Base-by-base conservation (phyloP, 2,797 vertebrate species). In the Premnoplex brunnescens region DNA sequence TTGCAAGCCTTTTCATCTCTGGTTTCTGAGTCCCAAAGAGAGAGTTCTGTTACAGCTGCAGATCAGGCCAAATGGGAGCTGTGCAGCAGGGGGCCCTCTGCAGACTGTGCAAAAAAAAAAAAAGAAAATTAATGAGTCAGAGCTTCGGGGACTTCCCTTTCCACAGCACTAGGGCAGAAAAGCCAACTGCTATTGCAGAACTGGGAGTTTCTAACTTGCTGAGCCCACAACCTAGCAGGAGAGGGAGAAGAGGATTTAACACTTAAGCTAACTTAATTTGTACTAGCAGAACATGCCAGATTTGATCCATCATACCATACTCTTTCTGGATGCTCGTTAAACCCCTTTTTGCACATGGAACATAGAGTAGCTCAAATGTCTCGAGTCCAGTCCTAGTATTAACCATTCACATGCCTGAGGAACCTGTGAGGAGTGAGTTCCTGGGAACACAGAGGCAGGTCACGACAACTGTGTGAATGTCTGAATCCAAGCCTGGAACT, bases 391-490 rank as follows among this genome's bases (percentile, higher is more conserved):
- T 36, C 27, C 63, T 28, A 12, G 20, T 14, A 62, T 18, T 34
- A 82, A 51, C 19, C 0, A 0, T 22, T 21, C 1, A 3, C 2
- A 3, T 55, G 43, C 48, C 36, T 39, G n/a, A 12, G 51, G 59
- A 39, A 21, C 52, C 14, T 3, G 30, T 22, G 34, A 60, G n/a
- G 10, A 71, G 8, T 2, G 20, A 64, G 27, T 39, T 73, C 22
- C 36, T 28, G 36, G 54, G 27, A 84, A 49, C 26, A 15, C 23
- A 32, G 62, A 43, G 34, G 32, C 62, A 60, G 49, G 36, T 14
- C 51, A 44, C 0, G 0, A 19, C 4, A 0, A 17, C 26, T 26
- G 12, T 39, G 37, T 5, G 1, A 36, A 13, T 48, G 34, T 37
- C 74, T 46, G 17, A 75, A 56, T 26, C 43, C 49, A 74, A 60